phyloP scores from a whole-genome alignment of 2,797 vertebrate genomes.

The Melanogrammus aeglefinus region DNA sequence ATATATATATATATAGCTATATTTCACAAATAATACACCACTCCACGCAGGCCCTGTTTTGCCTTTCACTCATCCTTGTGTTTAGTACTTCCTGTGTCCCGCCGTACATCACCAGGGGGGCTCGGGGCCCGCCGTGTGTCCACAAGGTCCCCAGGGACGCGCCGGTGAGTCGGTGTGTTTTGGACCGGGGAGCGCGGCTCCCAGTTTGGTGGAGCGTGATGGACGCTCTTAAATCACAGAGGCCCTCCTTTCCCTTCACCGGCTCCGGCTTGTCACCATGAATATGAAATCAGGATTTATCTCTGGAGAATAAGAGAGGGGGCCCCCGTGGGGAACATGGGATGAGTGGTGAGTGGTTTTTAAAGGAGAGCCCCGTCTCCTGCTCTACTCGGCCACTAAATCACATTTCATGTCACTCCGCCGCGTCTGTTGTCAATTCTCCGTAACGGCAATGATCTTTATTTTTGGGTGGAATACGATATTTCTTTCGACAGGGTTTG shows the following conservation, averaged over 20 bases:
- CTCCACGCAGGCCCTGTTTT: slow-evolving; percentile 3
- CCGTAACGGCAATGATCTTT: slow-evolving; percentile 40
- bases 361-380: slow-evolving; percentile 44
- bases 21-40: slow-evolving; percentile 3
- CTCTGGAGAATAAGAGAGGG: slow-evolving; percentile 53
- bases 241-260: slow-evolving; percentile 45
- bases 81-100: slow-evolving; percentile 14
- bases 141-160: slow-evolving; percentile 56
- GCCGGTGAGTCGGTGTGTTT: slow-evolving; percentile 39
- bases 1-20: background rate
- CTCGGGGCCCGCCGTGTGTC: slow-evolving; percentile 34
- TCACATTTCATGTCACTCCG: slow-evolving; percentile 22
- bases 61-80: slow-evolving; percentile 10
- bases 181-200: slow-evolving; percentile 53
- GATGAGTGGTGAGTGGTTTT: slow-evolving; percentile 43
- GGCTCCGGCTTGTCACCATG: slow-evolving; percentile 56
- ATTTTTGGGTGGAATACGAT: slow-evolving; percentile 24
- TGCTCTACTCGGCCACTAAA: slow-evolving; percentile 46
- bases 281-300: slow-evolving; percentile 68
- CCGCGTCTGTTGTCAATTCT: slow-evolving; percentile 40
- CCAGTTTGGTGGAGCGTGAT: slow-evolving; percentile 68
- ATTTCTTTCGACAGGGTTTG: background rate
- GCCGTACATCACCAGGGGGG: slow-evolving; percentile 26
- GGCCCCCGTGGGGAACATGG: slow-evolving; percentile 61
- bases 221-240: slow-evolving; percentile 62